These are phyloP conservation scores for Drosophila algonquin DNA, from an alignment of 2,888 invertebrate species.

Conservation along the genomic window DNA sequence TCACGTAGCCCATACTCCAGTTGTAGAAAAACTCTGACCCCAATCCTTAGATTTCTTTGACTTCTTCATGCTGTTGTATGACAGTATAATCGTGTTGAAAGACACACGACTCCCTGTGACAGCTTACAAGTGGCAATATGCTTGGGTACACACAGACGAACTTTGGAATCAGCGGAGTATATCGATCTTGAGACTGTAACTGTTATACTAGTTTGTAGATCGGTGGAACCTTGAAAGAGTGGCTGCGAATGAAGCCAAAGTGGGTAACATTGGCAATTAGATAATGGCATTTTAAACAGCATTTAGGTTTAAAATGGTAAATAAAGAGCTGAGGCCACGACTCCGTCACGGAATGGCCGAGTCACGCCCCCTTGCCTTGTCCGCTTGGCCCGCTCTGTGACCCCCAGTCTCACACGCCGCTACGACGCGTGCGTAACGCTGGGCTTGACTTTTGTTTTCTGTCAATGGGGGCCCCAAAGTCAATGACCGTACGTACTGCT, in stretches of 20 bases:
- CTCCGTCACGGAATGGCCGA: conserved; percentile 23
- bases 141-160: neutral
- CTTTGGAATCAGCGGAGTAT: conserved; percentile 2
- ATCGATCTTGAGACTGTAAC: neutral
- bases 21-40: neutral
- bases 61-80: neutral
- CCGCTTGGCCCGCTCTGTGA: conserved; percentile 5
- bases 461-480: conserved; percentile 24
- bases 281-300: conserved; percentile 9
- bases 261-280: conserved; percentile 11
- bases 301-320: conserved; percentile 8
- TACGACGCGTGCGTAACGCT: conserved; percentile 20
- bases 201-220: neutral
- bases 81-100: conserved; percentile 15
- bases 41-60: conserved; percentile 5
- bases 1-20: neutral
- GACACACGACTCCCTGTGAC: conserved; percentile 23
- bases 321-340: conserved; percentile 2
- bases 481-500: conserved; percentile 33
- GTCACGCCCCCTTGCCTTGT: conserved; percentile 33
- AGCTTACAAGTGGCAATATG: neutral
- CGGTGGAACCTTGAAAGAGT: neutral
- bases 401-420: neutral
- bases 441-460: conserved; percentile 32
- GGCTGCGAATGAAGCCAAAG: neutral